phyloP scores from a whole-genome alignment of 2,113 vertebrate genomes.

The Cygnus atratus region DNA sequence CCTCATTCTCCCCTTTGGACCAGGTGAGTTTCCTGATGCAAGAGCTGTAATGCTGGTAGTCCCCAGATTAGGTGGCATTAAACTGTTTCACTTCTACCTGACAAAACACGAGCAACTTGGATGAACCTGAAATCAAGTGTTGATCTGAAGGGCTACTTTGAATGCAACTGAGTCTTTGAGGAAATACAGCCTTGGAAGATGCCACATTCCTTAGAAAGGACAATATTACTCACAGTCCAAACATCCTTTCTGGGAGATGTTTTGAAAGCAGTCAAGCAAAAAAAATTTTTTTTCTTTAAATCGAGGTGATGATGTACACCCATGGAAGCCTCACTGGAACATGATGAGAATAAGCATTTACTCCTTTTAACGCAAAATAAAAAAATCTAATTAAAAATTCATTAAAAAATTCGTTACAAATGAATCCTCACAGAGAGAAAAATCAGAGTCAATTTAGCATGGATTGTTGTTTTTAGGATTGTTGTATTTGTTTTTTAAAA shows the following conservation, averaged over 20 bases:
- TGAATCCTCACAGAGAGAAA: background rate
- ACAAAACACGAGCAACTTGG: background rate
- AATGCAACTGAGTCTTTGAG: background rate
- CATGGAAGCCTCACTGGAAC: background rate
- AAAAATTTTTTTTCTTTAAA: background rate
- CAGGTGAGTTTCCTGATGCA: background rate
- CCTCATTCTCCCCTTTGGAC: background rate
- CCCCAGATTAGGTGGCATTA: background rate
- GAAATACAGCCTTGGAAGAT: background rate
- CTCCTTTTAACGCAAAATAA: background rate
- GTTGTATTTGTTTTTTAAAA: background rate
- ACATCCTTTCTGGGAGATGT: background rate
- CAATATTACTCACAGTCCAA: background rate
- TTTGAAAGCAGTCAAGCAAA: background rate
- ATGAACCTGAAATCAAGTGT: background rate
- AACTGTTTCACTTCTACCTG: background rate
- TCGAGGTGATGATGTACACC: background rate
- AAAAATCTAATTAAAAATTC: accelerated
- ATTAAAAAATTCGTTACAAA: background rate
- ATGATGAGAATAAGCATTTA: background rate
- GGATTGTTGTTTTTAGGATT: background rate
- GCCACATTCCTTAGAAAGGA: background rate
- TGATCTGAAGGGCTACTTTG: background rate
- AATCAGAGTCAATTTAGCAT: background rate
- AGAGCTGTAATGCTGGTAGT: background rate